Conservation (phyloP, 2,888 invertebrate species). For the Steromphala cineraria region DNA sequence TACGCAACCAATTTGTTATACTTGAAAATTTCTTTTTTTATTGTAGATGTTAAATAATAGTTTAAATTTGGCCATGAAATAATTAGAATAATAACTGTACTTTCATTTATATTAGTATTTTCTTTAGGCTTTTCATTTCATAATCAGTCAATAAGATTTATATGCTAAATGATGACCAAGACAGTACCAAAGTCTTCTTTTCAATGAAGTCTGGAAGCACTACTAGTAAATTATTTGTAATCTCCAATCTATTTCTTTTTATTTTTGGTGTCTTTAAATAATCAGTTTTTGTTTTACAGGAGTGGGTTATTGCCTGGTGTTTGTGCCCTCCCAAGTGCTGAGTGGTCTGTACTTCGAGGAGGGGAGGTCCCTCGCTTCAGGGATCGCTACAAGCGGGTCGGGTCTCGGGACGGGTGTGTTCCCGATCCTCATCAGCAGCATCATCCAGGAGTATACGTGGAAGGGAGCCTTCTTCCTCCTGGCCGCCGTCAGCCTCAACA, state of each 20-base stretch:
- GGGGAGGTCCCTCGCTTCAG: conserved; percentile 63
- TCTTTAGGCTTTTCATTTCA: no score
- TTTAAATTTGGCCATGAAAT: no score
- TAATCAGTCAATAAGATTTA: no score
- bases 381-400: conserved; percentile 64
- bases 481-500: conserved; percentile 60
- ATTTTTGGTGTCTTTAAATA: neutral
- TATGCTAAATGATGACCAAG: no score
- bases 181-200: no score
- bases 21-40: no score
- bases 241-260: neutral
- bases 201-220: no score
- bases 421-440: conserved; percentile 54
- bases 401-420: conserved; percentile 63
- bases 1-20: no score
- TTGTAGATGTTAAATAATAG: no score
- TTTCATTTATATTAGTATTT: no score
- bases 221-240: no score
- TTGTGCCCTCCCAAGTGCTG: conserved; percentile 67
- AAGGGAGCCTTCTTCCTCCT: conserved; percentile 62
- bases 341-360: conserved; percentile 66
- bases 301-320: conserved; percentile 62
- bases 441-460: conserved; percentile 65
- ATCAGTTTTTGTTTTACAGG: conserved; percentile 46
- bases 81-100: no score